phyloP scores from a whole-genome alignment of 2,888 invertebrate species.

The Tachina fera region DNA sequence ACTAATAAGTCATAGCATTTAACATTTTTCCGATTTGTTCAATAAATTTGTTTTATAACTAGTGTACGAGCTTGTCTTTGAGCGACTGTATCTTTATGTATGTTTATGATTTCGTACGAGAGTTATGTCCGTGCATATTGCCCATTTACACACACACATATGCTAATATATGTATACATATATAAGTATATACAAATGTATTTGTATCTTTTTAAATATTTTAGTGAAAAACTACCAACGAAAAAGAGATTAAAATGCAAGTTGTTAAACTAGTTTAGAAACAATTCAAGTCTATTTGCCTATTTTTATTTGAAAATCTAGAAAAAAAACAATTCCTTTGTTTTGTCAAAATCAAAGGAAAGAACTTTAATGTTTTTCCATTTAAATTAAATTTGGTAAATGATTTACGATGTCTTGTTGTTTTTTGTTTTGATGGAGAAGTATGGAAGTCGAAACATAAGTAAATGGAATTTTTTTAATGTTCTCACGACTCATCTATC shows the following conservation, averaged over 20 bases:
- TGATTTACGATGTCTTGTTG: constrained; percentile 17
- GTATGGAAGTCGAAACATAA: not conserved
- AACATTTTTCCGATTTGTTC: too few relatives aligned
- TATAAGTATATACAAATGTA: constrained; percentile 1
- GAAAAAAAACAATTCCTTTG: constrained; percentile 39
- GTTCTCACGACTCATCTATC: constrained; percentile 22
- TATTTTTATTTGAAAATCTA: constrained; percentile 12
- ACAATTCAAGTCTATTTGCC: constrained; percentile 49
- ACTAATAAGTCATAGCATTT: too few relatives aligned
- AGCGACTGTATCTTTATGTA: too few relatives aligned
- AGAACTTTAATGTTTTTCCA: constrained; percentile 46
- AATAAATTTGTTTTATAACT: too few relatives aligned
- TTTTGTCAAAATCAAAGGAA: constrained; percentile 53
- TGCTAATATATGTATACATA: not conserved
- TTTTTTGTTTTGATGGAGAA: not conserved
- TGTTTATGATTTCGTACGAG: too few relatives aligned
- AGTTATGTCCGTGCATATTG: constrained; percentile 38
- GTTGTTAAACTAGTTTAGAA: constrained; percentile 63
- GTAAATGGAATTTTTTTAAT: not conserved
- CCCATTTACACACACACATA: constrained; percentile 5
- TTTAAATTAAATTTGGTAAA: constrained; percentile 55
- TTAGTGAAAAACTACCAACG: constrained; percentile 36
- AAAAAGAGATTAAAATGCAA: constrained; percentile 55
- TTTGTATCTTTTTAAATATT: not conserved
- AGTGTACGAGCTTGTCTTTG: too few relatives aligned